Evolutionary conservation across 2,888 invertebrate genomes (phyloP).

Genomic region (Cerceris ruficornis): DNA sequence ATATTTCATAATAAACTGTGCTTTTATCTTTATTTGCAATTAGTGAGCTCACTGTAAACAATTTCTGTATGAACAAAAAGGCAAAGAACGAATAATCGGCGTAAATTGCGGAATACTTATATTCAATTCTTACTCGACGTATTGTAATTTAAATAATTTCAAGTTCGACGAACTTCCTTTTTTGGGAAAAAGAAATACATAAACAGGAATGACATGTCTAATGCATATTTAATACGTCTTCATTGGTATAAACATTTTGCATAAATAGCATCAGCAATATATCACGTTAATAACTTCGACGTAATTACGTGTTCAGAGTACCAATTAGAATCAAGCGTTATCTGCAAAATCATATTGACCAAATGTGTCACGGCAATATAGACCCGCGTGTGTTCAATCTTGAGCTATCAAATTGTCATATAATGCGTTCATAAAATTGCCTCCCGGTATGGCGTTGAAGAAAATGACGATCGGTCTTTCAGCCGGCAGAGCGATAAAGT

Average conservation of each 20-base stretch:
- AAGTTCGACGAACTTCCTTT: no score
- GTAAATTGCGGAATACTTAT: no score
- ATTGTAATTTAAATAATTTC: no score
- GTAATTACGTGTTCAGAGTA: conserved; percentile 1
- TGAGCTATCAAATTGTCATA: conserved; percentile 15
- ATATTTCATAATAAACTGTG: no score
- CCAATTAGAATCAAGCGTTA: conserved; percentile 5
- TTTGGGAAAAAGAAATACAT: no score
- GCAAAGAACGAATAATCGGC: no score
- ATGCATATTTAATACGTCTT: no score
- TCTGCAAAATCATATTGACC: conserved; percentile 6
- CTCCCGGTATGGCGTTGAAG: not conserved
- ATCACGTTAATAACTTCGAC: not conserved
- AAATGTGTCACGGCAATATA: conserved; percentile 23
- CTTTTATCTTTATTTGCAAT: no score
- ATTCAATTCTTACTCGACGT: no score
- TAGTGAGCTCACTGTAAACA: no score
- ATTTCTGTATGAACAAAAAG: no score
- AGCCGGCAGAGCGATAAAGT: conserved; percentile 15
- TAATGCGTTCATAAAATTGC: conserved; percentile 10
- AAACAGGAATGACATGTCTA: no score
- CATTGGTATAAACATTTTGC: not conserved
- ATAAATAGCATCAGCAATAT: not conserved
- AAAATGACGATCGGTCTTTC: conserved; percentile 15
- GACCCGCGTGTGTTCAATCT: conserved; percentile 12